Percentiles rank a stretch among this genome's conserved stretches.
Conservation (phyloP, 2,797 vertebrate genomes). For the Coluber constrictor region DNA sequence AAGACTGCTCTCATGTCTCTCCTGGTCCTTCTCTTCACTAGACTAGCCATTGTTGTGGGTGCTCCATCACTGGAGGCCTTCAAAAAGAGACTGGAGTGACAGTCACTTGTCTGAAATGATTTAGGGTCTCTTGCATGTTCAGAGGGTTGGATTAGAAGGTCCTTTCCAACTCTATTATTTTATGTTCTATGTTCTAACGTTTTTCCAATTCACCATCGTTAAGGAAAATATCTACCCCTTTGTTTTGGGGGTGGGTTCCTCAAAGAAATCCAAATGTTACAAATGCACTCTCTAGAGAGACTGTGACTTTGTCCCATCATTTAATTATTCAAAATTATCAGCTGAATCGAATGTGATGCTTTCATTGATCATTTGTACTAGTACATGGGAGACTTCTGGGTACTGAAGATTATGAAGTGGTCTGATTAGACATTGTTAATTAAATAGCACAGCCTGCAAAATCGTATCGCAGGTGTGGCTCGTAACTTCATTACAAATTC, state of each 20-base stretch:
- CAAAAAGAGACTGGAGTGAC: neutral
- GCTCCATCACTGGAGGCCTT: neutral
- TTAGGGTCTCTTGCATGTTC: neutral
- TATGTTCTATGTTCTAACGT: neutral
- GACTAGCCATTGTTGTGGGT: neutral
- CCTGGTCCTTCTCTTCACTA: too few relatives aligned
- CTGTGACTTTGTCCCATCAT: neutral
- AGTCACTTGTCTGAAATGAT: neutral
- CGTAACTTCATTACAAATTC: neutral
- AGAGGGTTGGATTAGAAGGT: neutral
- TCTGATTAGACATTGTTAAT: slow-evolving; percentile 24
- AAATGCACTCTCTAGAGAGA: neutral
- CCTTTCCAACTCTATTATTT: neutral
- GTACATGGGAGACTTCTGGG: neutral
- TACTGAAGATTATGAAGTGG: neutral
- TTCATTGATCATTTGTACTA: neutral
- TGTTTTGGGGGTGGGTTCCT: neutral
- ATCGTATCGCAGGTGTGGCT: neutral
- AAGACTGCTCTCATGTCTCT: too few relatives aligned
- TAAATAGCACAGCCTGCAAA: neutral
- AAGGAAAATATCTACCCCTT: neutral
- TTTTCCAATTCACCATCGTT: neutral
- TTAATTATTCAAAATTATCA: slow-evolving; percentile 1
- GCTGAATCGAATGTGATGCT: neutral
- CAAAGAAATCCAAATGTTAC: neutral